Base-by-base conservation (phyloP, 2,113 vertebrate species). In the Struthio camelus region DNA sequence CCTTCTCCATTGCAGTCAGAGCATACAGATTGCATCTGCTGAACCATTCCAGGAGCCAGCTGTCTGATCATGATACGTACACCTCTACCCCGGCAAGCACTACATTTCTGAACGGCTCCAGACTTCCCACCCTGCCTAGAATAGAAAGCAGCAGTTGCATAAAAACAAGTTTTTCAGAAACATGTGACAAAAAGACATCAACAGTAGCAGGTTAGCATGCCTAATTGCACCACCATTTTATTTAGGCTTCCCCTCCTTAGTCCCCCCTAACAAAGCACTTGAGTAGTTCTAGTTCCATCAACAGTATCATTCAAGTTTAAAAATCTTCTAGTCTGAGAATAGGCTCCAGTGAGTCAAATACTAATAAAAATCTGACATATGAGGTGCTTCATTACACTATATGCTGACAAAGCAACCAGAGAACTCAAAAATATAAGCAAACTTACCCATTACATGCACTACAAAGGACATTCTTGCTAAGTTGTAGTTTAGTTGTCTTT, bases 401-500 rank as follows among this genome's bases (percentile, higher is more conserved):
- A 53, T 16, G 10, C 59, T 48, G 81, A 93, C 42, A 80, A 89
- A 82, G n/a, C 67, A 90, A 75, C 12, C 16, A 80, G 56, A 91
- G 69, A 78, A 80, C 19, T 72, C 46, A 84, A 84, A 96, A 90
- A 64, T 18, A 77, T 6, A 87, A 93, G 22, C 14, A 64, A 80
- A 99, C 99, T 99, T 97, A 99, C 99, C 99, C 99, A 87, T 98
- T 99, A 97, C 99, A 99, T 75, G 99, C 98, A 88, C 98, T 98
- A 97, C 99, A 99, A 64, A 99, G 99, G 72, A 99, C 99, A 97
- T 99, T 99, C 99, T 99, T 99, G 98, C 99, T 99, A 94, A 99
- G 99, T 81, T 99, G 99, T 93, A 99, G 98, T 98, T 99, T 99
- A 93, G 99, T 99, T 89, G 99, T 99, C 98, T 99, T 99, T 89